Evolutionary conservation across 2,797 vertebrate genomes (phyloP).

Genomic region (Anabas testudineus): DNA sequence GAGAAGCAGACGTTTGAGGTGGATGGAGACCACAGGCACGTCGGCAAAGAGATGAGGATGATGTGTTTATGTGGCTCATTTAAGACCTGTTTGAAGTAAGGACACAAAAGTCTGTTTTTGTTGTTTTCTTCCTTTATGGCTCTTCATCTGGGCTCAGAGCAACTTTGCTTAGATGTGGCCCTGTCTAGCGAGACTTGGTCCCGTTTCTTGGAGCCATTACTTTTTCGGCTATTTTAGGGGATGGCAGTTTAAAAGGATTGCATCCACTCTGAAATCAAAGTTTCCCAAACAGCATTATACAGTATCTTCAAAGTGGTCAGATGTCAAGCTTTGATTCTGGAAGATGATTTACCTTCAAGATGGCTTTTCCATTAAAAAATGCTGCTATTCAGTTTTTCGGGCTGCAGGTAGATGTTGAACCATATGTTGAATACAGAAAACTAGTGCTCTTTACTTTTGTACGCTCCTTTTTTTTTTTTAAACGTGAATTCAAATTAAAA

Average conservation of each 20-base stretch:
- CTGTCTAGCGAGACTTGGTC: constrained; percentile 47
- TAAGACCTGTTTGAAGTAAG: constrained; percentile 68
- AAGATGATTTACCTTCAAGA: constrained; percentile 37
- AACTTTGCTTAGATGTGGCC: constrained; percentile 54
- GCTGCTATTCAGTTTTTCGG: constrained; percentile 9
- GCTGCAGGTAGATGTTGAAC: constrained; percentile 55
- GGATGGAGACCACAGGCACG: constrained; percentile 64
- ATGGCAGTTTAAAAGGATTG: constrained; percentile 51
- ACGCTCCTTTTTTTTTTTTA: constrained; percentile 26
- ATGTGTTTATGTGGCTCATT: constrained; percentile 69
- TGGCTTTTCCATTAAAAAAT: constrained; percentile 47
- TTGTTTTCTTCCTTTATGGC: constrained; percentile 61
- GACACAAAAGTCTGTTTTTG: constrained; percentile 62
- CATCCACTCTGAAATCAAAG: constrained; percentile 60
- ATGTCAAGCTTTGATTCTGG: constrained; percentile 63
- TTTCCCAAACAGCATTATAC: constrained; percentile 39
- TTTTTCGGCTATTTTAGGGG: constrained; percentile 57
- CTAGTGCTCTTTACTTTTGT: constrained; percentile 51
- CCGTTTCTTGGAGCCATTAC: constrained; percentile 40
- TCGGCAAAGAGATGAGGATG: constrained; percentile 64
- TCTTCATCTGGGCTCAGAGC: constrained; percentile 48
- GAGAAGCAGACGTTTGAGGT: constrained; percentile 56
- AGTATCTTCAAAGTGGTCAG: constrained; percentile 54
- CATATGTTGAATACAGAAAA: constrained; percentile 60
- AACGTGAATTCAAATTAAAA: constrained; percentile 65